Conservation (phyloP, 2,888 invertebrate genomes). For the Cryptocephalus primarius region DNA sequence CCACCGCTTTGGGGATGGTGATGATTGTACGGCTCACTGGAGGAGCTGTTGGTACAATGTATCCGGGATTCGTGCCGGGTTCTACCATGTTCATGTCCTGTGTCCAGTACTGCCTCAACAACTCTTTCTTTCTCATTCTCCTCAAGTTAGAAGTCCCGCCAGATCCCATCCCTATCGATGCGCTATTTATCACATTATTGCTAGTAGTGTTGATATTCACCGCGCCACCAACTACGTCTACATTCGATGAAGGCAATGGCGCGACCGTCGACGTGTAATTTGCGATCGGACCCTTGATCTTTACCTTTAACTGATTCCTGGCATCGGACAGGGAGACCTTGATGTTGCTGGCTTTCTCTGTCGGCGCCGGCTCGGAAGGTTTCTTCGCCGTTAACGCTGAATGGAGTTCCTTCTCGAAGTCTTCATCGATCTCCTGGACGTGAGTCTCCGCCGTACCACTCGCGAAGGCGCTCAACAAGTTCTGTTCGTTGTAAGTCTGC, state of each 20-base stretch:
- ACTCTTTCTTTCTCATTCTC: constrained; percentile 82
- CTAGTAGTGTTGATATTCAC: constrained; percentile 39
- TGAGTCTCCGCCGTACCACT: constrained; percentile 59
- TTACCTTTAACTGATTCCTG: constrained; percentile 77
- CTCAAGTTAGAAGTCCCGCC: constrained; percentile 65
- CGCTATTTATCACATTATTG: constrained; percentile 31
- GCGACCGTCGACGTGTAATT: constrained; percentile 55
- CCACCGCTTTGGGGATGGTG: constrained; percentile 79
- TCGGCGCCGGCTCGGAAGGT: constrained; percentile 37
- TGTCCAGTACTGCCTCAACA: constrained; percentile 74
- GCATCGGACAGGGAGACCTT: constrained; percentile 71
- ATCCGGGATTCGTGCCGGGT: constrained; percentile 44
- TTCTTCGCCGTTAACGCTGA: constrained; percentile 51
- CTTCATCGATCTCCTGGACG: constrained; percentile 62
- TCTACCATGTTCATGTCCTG: constrained; percentile 82
- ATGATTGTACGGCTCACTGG: constrained; percentile 59
- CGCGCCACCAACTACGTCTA: constrained; percentile 36
- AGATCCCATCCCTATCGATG: constrained; percentile 20
- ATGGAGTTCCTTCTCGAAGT: constrained; percentile 66
- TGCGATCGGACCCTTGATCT: constrained; percentile 82
- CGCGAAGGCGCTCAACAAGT: constrained; percentile 56
- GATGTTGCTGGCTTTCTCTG: constrained; percentile 42
- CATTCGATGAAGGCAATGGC: constrained; percentile 47
- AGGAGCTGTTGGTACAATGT: constrained; percentile 48
- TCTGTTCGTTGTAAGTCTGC: constrained; percentile 48